Percentiles rank a stretch among this genome's conserved stretches.
These are phyloP conservation scores for Limenitis camilla DNA, from an alignment of 2,888 invertebrate genomes.

Conservation along the genomic window DNA sequence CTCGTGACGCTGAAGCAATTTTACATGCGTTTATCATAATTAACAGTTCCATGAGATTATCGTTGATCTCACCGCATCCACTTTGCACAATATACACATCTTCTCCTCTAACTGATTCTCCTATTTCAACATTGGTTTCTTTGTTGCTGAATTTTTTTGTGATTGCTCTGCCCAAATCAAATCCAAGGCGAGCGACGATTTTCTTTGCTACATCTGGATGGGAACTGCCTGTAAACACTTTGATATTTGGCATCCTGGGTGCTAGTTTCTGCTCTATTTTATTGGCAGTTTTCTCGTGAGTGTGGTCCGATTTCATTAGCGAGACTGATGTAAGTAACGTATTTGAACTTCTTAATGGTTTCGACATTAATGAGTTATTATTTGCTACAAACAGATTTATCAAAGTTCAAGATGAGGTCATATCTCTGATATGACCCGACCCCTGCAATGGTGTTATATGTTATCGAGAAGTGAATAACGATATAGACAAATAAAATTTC, in stretches of 20 bases:
- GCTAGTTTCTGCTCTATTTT: slow-evolving; percentile 2
- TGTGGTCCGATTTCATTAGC: slow-evolving; percentile 53
- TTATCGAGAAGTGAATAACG: slow-evolving; percentile 32
- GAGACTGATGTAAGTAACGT: slow-evolving; percentile 32
- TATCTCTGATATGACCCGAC: slow-evolving; percentile 39
- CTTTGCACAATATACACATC: slow-evolving; percentile 95
- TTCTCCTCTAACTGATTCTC: slow-evolving; percentile 92
- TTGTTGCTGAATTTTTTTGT: slow-evolving; percentile 99
- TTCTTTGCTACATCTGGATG: slow-evolving; percentile 97
- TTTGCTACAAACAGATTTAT: slow-evolving; percentile 52
- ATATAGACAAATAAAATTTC: slow-evolving; percentile 26
- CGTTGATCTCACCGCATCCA: slow-evolving; percentile 92
- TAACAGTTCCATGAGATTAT: slow-evolving; percentile 92
- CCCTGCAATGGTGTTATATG: slow-evolving; percentile 39
- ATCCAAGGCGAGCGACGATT: slow-evolving; percentile 94
- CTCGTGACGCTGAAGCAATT: slow-evolving; percentile 91
- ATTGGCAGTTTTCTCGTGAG: slow-evolving; percentile 27
- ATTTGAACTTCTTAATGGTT: slow-evolving; percentile 37
- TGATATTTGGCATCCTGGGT: slow-evolving; percentile 96
- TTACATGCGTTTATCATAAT: slow-evolving; percentile 96
- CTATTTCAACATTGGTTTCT: slow-evolving; percentile 96
- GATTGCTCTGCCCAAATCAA: slow-evolving; percentile 96
- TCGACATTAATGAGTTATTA: slow-evolving; percentile 43
- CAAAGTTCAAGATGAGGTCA: slow-evolving; percentile 59
- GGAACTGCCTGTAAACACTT: slow-evolving; percentile 98